Conservation (phyloP, 1,140 invertebrate species). For the Nephila pilipes region DNA sequence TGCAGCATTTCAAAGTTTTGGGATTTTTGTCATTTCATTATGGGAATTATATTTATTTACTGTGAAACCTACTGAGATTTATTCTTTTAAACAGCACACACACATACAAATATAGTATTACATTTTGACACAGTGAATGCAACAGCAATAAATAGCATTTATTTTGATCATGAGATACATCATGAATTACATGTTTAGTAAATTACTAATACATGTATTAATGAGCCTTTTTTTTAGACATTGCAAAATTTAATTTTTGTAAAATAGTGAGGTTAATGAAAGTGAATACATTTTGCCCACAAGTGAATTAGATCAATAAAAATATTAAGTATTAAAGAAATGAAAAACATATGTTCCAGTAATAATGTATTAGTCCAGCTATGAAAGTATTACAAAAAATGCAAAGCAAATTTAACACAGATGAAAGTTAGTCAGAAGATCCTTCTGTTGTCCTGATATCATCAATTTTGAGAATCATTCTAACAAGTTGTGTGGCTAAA, state of each 20-base stretch:
- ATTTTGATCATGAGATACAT: neutral
- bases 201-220: neutral
- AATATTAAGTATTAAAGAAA: neutral
- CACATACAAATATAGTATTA: too few species aligned
- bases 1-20: too few species aligned
- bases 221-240: neutral
- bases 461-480: slow-evolving; percentile 99
- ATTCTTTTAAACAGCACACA: too few species aligned
- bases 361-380: neutral
- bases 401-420: neutral
- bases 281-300: neutral
- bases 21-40: too few species aligned
- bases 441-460: slow-evolving; percentile 91
- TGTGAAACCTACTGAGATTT: too few species aligned
- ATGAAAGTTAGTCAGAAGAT: slow-evolving; percentile 25
- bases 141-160: neutral
- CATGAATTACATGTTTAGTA: neutral
- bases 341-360: neutral
- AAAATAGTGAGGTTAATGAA: neutral
- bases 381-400: neutral
- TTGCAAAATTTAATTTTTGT: neutral
- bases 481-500: slow-evolving; percentile 97
- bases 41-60: too few species aligned
- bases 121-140: too few species aligned
- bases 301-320: neutral